Conservation (phyloP, 2,888 invertebrate genomes). For the Chloromyia formosa region DNA sequence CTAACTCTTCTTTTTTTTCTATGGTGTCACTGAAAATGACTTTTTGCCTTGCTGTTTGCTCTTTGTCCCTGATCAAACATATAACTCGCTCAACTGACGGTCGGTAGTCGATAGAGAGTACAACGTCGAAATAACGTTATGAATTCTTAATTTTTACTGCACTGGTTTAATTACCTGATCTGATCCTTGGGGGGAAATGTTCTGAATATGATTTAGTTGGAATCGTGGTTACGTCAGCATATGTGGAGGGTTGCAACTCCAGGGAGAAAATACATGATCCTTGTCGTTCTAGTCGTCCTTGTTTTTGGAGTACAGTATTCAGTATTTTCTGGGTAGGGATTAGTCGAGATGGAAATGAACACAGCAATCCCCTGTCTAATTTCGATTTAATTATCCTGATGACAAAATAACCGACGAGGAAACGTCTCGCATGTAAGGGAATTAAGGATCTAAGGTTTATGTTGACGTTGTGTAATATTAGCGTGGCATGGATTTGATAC, state of each 20-base stretch:
- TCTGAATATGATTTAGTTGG: conserved; percentile 12
- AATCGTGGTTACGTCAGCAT: conserved; percentile 3
- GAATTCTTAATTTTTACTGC: conserved; percentile 50
- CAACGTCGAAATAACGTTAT: conserved; percentile 41
- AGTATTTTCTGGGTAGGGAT: neutral
- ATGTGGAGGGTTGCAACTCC: too few relatives aligned
- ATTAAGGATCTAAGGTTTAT: too few relatives aligned
- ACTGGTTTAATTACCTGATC: conserved; percentile 28
- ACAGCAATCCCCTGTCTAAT: conserved; percentile 27
- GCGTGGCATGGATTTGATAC: too few relatives aligned
- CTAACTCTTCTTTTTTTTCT: too few relatives aligned
- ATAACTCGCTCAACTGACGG: too few relatives aligned
- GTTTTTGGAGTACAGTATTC: neutral
- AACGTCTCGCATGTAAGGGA: too few relatives aligned
- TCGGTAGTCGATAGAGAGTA: too few relatives aligned
- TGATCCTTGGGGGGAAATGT: neutral
- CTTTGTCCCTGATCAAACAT: too few relatives aligned
- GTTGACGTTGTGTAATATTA: too few relatives aligned
- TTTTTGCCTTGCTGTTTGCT: too few relatives aligned
- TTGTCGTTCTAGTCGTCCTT: neutral
- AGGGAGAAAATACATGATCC: neutral
- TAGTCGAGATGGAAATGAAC: neutral
- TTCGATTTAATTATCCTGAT: conserved; percentile 41
- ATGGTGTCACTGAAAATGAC: too few relatives aligned
- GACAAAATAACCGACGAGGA: conserved; percentile 7